Base-by-base conservation (phyloP, 37 sponge, comb jelly and placozoan genomes). In the Cladorhizidae sp. region DNA sequence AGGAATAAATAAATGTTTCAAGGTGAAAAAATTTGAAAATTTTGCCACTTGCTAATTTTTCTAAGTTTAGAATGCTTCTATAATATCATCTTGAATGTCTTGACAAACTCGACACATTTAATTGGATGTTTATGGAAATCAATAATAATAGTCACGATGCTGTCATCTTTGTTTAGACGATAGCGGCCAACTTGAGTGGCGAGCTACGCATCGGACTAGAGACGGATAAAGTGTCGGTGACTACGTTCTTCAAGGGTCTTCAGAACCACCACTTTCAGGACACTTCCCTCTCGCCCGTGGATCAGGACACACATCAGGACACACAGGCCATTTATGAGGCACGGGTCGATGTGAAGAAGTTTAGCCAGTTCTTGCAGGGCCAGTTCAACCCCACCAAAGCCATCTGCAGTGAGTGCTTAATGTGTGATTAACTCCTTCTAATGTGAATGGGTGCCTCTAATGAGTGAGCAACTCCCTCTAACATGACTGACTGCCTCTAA, bases 181-280 rank as follows among this genome's bases (percentile, higher is more conserved):
- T 95, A 7, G 52, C 83, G 62, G 95, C 90, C 18, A 91, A 95
- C 70, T 75, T 80, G 88, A 70, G 72, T 71, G 97, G 98, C 17
- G 88, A 90, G 64, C 74, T 95, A 21, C 75, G 68, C 67, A 28
- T 98, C 14, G 71, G 75, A 55, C 71, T 94, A 39, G 90, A 94
- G 56, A 92, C 93, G 0, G 95, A 94, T 29, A 81, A 50, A 0
- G 97, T 94, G 17, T 59, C 95, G 2, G 95, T 73, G 5, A 87
- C 84, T 29, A 92, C 93, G 11, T 85, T 80, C 74, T 97, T 89
- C 81, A 91, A 88, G 67, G 91, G 94, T 23, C 83, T 97, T 20
- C 83, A 80, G 36, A 94, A 92, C 75, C 95, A 93, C 57, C 71
- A 54, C 25, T 93, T 93, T 65, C 77, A 76, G 62, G 77, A 61